Percentiles rank a stretch among this genome's conserved stretches.
Conservation (phyloP, 2,797 vertebrate species). For the Sardinella longiceps region DNA sequence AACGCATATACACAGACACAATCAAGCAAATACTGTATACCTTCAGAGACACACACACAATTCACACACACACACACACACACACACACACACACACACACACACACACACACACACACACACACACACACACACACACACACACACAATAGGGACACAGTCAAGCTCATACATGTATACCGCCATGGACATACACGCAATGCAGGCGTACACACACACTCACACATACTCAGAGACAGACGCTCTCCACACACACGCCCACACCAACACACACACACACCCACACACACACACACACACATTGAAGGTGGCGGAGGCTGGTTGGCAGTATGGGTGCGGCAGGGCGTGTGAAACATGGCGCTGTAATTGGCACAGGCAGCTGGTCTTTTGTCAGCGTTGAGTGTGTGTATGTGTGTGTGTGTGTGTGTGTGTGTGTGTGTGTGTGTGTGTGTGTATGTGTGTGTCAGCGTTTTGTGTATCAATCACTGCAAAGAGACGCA, state of each 20-base stretch:
- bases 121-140: not conserved
- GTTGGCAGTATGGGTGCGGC: not conserved
- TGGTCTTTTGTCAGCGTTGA: conserved; percentile 72
- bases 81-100: not conserved
- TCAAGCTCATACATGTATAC: no score
- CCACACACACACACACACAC: not conserved
- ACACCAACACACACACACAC: not conserved
- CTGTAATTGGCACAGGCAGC: conserved; percentile 74
- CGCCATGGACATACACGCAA: no score
- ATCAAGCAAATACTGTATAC: no score
- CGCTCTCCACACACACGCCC: not conserved
- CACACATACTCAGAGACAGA: no score
- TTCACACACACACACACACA: not conserved
- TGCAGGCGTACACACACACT: no score
- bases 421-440: no score
- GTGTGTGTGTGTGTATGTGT: no score
- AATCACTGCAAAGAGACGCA: conserved; percentile 54
- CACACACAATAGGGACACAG: no score
- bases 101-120: no score
- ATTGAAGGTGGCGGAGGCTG: not conserved
- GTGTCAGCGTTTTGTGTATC: conserved; percentile 66
- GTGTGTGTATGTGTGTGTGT: no score
- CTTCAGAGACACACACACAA: not conserved
- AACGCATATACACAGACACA: no score
- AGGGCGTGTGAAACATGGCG: conserved; percentile 65